phyloP scores from a whole-genome alignment of 2,888 invertebrate species.

The Pseudococcus viburni region DNA sequence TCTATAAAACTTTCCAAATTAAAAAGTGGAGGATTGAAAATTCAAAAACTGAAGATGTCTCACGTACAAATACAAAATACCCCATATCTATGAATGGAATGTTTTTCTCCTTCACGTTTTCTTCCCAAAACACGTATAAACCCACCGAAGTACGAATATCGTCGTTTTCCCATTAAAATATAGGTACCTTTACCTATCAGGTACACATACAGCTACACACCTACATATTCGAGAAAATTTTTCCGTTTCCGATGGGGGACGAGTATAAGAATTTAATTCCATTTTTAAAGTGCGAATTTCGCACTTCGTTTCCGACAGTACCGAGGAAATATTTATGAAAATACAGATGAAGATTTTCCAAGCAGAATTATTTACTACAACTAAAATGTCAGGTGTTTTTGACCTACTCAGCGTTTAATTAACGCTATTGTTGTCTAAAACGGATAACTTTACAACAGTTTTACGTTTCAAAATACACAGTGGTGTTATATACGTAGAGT shows the following conservation, averaged over 20 bases:
- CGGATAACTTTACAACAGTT: slow-evolving; percentile 17
- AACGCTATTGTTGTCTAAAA: slow-evolving; percentile 22
- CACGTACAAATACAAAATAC: too few relatives aligned
- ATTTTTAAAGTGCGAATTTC: background rate
- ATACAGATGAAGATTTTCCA: slow-evolving; percentile 21
- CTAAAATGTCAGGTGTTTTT: slow-evolving; percentile 31
- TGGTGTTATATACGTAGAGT: background rate
- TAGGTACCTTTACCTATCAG: too few relatives aligned
- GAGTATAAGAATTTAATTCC: background rate
- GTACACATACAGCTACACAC: background rate
- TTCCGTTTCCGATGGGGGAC: background rate
- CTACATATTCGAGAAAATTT: background rate
- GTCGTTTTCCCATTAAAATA: background rate
- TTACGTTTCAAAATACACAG: background rate
- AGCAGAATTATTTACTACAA: slow-evolving; percentile 8
- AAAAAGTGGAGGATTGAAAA: too few relatives aligned
- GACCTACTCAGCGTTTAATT: slow-evolving; percentile 17
- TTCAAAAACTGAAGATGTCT: too few relatives aligned
- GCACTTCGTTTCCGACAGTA: slow-evolving; percentile 2
- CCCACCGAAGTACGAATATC: background rate
- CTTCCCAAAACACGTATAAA: too few relatives aligned
- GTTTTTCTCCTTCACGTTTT: too few relatives aligned
- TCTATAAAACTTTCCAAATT: too few relatives aligned
- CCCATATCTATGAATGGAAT: too few relatives aligned
- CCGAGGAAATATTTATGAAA: slow-evolving; percentile 4